phyloP scores from a whole-genome alignment of 2,888 invertebrate species.

The Scaptomyza flava region DNA sequence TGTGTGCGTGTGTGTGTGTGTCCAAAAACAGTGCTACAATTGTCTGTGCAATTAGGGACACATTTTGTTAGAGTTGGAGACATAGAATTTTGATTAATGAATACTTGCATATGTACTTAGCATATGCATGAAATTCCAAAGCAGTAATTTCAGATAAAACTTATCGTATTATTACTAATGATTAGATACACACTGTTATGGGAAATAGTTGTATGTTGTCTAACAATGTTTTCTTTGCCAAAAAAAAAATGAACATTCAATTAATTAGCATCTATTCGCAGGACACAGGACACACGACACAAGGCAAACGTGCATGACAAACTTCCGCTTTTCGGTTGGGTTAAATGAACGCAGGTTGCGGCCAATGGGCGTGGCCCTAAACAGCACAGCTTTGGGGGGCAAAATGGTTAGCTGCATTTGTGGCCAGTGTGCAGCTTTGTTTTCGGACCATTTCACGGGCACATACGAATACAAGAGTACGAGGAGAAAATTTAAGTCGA shows the following conservation, averaged over 20 bases:
- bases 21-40: slow-evolving; percentile 40
- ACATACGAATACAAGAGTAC: slow-evolving; percentile 22
- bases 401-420: slow-evolving; percentile 43
- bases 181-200: slow-evolving; percentile 16
- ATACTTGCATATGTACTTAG: slow-evolving; percentile 13
- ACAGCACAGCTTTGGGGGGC: slow-evolving; percentile 12
- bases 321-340: slow-evolving; percentile 65
- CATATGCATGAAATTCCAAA: slow-evolving; percentile 8
- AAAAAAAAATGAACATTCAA: slow-evolving; percentile 48
- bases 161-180: slow-evolving; percentile 12
- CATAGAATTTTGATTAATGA: slow-evolving; percentile 59
- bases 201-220: slow-evolving; percentile 14
- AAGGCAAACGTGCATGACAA: slow-evolving; percentile 63
- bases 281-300: slow-evolving; percentile 39
- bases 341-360: slow-evolving; percentile 62
- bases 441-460: slow-evolving; percentile 70
- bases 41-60: slow-evolving; percentile 56
- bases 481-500: slow-evolving; percentile 29
- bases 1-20: background rate
- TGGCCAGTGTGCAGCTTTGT: slow-evolving; percentile 62
- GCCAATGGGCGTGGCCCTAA: slow-evolving; percentile 40
- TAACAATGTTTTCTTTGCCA: slow-evolving; percentile 1
- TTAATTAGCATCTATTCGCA: slow-evolving; percentile 70
- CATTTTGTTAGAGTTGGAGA: slow-evolving; percentile 29
- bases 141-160: slow-evolving; percentile 14